These are phyloP conservation scores for Megalurothrips usitatus DNA, from an alignment of 2,888 invertebrate genomes.

Conservation along the genomic window DNA sequence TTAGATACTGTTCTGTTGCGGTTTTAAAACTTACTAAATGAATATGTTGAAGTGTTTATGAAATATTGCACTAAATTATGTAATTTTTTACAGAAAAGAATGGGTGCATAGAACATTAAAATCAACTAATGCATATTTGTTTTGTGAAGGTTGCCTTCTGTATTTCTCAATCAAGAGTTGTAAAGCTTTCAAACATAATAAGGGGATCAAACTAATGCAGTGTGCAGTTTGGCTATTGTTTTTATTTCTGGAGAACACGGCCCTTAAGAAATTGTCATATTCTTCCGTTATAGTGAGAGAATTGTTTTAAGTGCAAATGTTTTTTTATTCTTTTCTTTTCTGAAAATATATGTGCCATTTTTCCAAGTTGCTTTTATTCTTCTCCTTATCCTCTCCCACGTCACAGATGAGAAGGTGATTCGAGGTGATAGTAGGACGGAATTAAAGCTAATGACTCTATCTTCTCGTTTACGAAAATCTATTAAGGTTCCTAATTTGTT, in stretches of 20 bases:
- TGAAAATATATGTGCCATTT: constrained; percentile 27
- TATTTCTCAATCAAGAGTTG: background rate
- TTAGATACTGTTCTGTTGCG: constrained; percentile 22
- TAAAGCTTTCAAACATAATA: background rate
- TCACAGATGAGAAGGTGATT: background rate
- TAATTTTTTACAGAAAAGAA: constrained; percentile 21
- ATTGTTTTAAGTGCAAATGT: constrained; percentile 25
- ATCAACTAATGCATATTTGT: constrained; percentile 7
- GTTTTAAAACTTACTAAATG: constrained; percentile 27
- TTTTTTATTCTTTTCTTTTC: constrained; percentile 25
- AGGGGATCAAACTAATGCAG: constrained; percentile 10
- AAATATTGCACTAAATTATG: constrained; percentile 21
- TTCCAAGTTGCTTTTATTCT: background rate
- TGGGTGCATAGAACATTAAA: background rate
- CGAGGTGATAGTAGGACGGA: too few relatives aligned
- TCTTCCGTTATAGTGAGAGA: constrained; percentile 25
- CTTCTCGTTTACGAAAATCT: too few relatives aligned
- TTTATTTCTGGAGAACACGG: constrained; percentile 1
- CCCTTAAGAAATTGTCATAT: constrained; percentile 10
- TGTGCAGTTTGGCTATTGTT: background rate
- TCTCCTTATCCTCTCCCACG: background rate
- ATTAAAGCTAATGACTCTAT: too few relatives aligned
- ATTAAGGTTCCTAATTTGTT: too few relatives aligned
- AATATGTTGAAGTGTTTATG: constrained; percentile 15
- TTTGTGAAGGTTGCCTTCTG: background rate